Evolutionary conservation across 2,888 invertebrate species (phyloP).

Genomic region (Metellina segmentata): DNA sequence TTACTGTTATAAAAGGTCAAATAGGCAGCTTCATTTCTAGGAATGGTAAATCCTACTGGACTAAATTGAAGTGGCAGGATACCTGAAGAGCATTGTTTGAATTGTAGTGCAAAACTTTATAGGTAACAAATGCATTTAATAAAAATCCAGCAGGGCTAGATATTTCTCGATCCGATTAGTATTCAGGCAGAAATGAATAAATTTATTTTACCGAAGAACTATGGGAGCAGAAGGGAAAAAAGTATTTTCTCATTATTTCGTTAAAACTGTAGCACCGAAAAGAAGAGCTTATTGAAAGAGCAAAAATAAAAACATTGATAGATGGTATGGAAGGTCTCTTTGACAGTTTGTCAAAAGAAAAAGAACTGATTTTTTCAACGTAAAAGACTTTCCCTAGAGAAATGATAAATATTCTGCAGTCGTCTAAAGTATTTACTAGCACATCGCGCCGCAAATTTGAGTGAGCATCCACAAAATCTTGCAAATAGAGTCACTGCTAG

Average conservation of each 20-base stretch:
- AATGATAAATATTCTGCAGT: slow-evolving; percentile 72
- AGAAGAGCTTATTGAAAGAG: slow-evolving; percentile 62
- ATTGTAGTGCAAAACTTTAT: too few species aligned
- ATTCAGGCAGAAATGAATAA: slow-evolving; percentile 59
- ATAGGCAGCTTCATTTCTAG: too few species aligned
- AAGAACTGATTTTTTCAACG: slow-evolving; percentile 54
- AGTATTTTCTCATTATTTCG: slow-evolving; percentile 69
- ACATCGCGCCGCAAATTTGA: slow-evolving; percentile 68
- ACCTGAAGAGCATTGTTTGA: too few species aligned
- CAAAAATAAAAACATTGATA: slow-evolving; percentile 71
- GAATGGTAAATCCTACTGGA: too few species aligned
- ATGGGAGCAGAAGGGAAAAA: slow-evolving; percentile 23
- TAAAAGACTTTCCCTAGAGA: slow-evolving; percentile 49
- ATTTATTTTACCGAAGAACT: slow-evolving; percentile 48
- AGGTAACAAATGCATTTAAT: not conserved
- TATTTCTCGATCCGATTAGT: slow-evolving; percentile 51
- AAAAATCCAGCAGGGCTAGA: not conserved
- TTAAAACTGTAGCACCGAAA: slow-evolving; percentile 60
- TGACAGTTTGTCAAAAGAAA: slow-evolving; percentile 72
- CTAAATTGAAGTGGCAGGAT: too few species aligned
- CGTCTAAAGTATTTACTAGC: slow-evolving; percentile 67
- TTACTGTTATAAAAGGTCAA: too few species aligned
- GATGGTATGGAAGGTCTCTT: slow-evolving; percentile 66
- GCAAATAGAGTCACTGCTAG: slow-evolving; percentile 40
- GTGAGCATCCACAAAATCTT: slow-evolving; percentile 46